Base-by-base conservation (phyloP, 37 sponge, comb jelly and placozoan genomes). In the Agelas oroides region DNA sequence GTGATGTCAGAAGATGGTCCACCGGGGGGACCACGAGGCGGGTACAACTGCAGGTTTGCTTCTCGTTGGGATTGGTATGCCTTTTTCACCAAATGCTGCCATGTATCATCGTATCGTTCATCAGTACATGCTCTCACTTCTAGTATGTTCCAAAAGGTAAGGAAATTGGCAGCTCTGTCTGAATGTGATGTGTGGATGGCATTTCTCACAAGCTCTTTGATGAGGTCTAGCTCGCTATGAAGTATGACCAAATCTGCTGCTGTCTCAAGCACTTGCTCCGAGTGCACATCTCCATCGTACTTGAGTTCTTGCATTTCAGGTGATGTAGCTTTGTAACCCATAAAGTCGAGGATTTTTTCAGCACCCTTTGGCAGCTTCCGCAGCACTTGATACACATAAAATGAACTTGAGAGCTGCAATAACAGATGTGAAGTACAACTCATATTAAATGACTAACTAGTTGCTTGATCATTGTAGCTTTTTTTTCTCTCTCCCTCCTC, bases 191-290 rank as follows among this genome's bases (percentile, higher is more conserved):
- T 8, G 1, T 65, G 21, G 21, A 18, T 65, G 21, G 52, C 63
- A 13, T 2, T 53, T 17, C 17, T 8, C 5, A 72, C 83, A n/a
- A 56, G 13, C 40, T 31, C 74, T 17, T 72, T 32, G 23, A 83
- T 41, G 18, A 24, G 62, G 37, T 83, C 83, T 28, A 89, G 38
- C 59, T 77, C 83, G 2, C 59, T 30, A 25, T 77, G 78, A 23
- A 89, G 60, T 2, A 82, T 65, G 1, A 89, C 77, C 59, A 89
- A 36, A 70, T 89, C 89, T 19, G 78, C 61, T 33, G 69, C 71
- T 2, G 71, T 70, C 36, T 76, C 56, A 5, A 53, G 12, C 1
- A 89, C 37, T 11, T 32, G 52, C 3, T 76, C 63, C 0, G 16
- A 28, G 34, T 76, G 38, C 1, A 82, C 70, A 5, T 66, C 70